These are phyloP conservation scores for Percina caprodes DNA, from an alignment of 2,113 vertebrate species.

Conservation along the genomic window DNA sequence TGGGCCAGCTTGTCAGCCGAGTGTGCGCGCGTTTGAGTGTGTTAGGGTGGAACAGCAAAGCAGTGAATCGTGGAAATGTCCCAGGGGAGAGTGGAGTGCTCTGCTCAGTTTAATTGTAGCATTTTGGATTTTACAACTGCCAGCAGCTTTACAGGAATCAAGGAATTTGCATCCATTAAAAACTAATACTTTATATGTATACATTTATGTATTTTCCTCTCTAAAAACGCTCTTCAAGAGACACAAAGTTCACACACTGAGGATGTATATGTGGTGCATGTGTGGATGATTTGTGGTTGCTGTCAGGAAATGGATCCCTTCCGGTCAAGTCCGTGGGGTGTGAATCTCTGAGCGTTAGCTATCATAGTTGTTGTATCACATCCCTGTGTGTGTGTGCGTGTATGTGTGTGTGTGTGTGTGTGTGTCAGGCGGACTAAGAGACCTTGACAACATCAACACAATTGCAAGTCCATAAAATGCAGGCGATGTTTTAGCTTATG, in stretches of 20 bases:
- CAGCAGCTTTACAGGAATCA: constrained; percentile 41
- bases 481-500: constrained; percentile 61
- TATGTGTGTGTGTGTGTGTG: constrained; percentile 36
- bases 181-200: neutral
- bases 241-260: constrained; percentile 7
- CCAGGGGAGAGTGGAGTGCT: constrained; percentile 40
- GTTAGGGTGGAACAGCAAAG: constrained; percentile 42
- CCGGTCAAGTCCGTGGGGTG: constrained; percentile 75
- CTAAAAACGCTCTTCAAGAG: constrained; percentile 15
- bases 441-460: constrained; percentile 77
- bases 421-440: constrained; percentile 53
- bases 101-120: constrained; percentile 53
- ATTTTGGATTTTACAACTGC: constrained; percentile 40
- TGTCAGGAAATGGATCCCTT: constrained; percentile 86
- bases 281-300: constrained; percentile 78
- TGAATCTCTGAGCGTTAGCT: constrained; percentile 69
- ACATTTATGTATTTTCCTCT: constrained; percentile 3
- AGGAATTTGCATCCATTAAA: constrained; percentile 32
- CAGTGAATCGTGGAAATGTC: constrained; percentile 62
- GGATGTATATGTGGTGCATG: constrained; percentile 37
- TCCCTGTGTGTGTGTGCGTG: constrained; percentile 40
- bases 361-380: constrained; percentile 61
- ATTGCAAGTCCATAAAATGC: constrained; percentile 70
- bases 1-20: constrained; percentile 56
- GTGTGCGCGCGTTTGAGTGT: constrained; percentile 22